Evolutionary conservation across 2,888 invertebrate species (phyloP), one percentile per base, ranked within the genome.

Genomic region (Leucophenga maculata): DNA sequence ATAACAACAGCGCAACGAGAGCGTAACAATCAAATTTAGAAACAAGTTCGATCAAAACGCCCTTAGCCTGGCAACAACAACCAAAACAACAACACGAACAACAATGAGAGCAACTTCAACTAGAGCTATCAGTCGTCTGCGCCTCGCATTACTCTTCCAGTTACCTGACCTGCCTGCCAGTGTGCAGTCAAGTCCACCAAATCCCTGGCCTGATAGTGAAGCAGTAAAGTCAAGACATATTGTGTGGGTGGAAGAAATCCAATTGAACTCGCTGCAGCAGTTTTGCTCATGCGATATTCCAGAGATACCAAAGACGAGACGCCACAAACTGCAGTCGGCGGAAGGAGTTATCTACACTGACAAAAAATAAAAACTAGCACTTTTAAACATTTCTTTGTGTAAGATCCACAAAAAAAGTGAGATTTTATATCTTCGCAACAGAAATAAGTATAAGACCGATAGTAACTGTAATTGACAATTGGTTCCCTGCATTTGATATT

Each of bases 31-130:
- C 85, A 84, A 85, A 85, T 77, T 80, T 85, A 80, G 78, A 78
- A 86, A 86, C 85, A 85, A 86, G 86, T 86, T 85, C 84, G 84
- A 85, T 80, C 78, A 74, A 77, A 81, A 77, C 74, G 82, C 77
- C 75, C 82, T 80, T 70, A 74, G 75, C 78, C 74, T 46, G 54
- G 20, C 60, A 18, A 31, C 22, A 66, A n/a, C 52, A 54, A 65
- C 54, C 26, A 54, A 26, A 54, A 65, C 20, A n/a, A 13, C 22
- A 65, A 22, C 31, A 44, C 55, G 18, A 67, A 39, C 39, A 67
- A 64, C 62, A 31, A 20, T 26, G 3, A 9, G 1, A 67, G 69
- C 65, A 69, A 16, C 62, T 20, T 16, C 16, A 9, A 26, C 26
- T 32, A 26, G 22, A 52, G 64, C 68, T 64, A 81, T 81, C 79